phyloP scores from a whole-genome alignment of 2,888 invertebrate genomes.

The Drosophila ezoana region DNA sequence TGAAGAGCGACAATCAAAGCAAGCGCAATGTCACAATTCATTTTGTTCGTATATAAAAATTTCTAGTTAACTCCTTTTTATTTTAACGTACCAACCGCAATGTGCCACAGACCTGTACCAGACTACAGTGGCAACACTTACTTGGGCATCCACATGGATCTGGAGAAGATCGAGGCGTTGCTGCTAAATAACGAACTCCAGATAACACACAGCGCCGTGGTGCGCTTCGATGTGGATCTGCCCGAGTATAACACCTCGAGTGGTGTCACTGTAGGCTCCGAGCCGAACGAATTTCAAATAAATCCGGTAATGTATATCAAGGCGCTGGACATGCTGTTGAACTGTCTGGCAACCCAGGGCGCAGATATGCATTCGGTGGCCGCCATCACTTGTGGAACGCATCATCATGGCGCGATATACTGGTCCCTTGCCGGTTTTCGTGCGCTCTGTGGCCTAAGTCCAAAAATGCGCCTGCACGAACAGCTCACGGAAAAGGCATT shows the following conservation, averaged over 20 bases:
- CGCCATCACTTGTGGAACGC: slow-evolving; percentile 86
- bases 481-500: slow-evolving; percentile 55
- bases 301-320: slow-evolving; percentile 97
- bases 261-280: slow-evolving; percentile 85
- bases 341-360: slow-evolving; percentile 90
- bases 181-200: slow-evolving; percentile 90
- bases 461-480: slow-evolving; percentile 44
- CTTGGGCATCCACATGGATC: slow-evolving; percentile 55
- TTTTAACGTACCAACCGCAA: neutral
- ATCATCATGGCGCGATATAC: slow-evolving; percentile 53
- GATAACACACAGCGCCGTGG: slow-evolving; percentile 90
- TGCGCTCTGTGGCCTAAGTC: slow-evolving; percentile 53
- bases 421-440: slow-evolving; percentile 61
- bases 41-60: slow-evolving; percentile 6
- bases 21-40: too few species aligned
- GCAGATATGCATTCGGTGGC: slow-evolving; percentile 92
- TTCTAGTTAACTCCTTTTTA: neutral
- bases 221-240: slow-evolving; percentile 94
- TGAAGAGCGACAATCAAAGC: too few species aligned
- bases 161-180: slow-evolving; percentile 91
- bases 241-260: slow-evolving; percentile 90
- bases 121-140: slow-evolving; percentile 49
- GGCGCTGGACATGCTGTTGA: slow-evolving; percentile 94
- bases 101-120: slow-evolving; percentile 48
- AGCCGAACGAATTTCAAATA: slow-evolving; percentile 85